Base-by-base conservation (phyloP, 2,113 vertebrate species). In the Lucifuga dentata region DNA sequence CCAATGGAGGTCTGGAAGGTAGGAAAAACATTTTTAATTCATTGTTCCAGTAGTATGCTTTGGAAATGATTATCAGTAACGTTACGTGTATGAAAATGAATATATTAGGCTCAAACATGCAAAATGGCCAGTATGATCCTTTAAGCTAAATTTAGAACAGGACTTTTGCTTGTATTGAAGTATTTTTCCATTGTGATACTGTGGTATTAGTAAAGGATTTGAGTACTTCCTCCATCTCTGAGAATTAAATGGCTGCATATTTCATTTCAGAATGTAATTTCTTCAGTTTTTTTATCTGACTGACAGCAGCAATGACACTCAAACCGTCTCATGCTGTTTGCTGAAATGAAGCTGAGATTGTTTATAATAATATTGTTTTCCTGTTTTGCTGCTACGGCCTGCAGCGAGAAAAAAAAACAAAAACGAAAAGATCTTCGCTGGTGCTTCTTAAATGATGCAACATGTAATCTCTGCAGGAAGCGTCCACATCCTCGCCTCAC, bases 381-480 rank as follows among this genome's bases (percentile, higher is more conserved):
- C 53, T 5, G 39, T 70, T 69, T 69, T 45, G 67, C 66, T 41
- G 56, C 61, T 29, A 13, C 36, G 7, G 76, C 81, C 78, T 74
- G 53, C 3, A 63, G 65, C 63, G 51, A 70, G 6, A 11, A 17
- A 5, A 24, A 21, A 20, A n/a, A 39, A 16, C 11, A 52, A 55
- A 26, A 21, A 6, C 7, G n/a, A 62, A 24, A 20, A 81, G 83
- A 81, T 86, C 90, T 85, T 83, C 73, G 80, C 68, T 59, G 80
- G 12, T 79, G 51, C 79, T 72, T 74, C 58, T 71, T 90, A 89
- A 91, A 89, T 89, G 89, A 92, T 85, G 90, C 65, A 66, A 79
- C 20, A 33, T 44, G 61, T 72, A 86, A 74, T 87, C 63, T 83
- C 64, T 36, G 48, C 66, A 58, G 71, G 71, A 80, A 71, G 52